A percentile compares a stretch with the other conserved stretches of the same genome.
phyloP scores from a whole-genome alignment of 2,113 vertebrate species.

The Mus musculus region DNA sequence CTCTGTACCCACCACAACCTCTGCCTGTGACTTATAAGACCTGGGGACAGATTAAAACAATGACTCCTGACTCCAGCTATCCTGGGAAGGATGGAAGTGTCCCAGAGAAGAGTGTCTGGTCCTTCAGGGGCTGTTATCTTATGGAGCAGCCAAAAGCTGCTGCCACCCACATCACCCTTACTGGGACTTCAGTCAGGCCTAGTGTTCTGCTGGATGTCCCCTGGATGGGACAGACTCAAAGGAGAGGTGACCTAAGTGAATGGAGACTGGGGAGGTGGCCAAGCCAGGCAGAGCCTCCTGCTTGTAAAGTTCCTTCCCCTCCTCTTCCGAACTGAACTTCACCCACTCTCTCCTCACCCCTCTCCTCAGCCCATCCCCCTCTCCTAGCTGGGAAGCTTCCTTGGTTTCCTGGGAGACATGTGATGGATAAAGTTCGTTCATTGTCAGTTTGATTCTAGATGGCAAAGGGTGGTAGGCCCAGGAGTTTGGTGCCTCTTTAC shows the following conservation, averaged over 20 bases:
- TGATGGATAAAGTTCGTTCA: too few relatives aligned
- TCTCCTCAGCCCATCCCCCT: not conserved
- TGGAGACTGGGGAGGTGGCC: not conserved
- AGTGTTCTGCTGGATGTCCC: not conserved
- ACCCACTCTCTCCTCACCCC: too few relatives aligned
- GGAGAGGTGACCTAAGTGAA: rapidly evolving
- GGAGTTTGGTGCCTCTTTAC: not conserved
- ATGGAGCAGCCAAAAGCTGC: not conserved
- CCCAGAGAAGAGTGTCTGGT: not conserved
- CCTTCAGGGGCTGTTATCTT: not conserved
- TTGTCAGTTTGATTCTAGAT: not conserved
- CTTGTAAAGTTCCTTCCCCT: not conserved
- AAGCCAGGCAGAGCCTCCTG: not conserved
- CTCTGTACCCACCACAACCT: not conserved
- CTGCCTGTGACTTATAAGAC: not conserved
- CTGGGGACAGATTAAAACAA: not conserved
- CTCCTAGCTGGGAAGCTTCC: not conserved
- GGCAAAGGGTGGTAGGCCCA: too few relatives aligned
- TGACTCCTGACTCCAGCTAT: rapidly evolving
- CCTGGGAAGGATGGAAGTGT: not conserved
- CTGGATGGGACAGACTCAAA: not conserved
- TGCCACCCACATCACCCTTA: not conserved
- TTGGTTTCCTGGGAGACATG: not conserved
- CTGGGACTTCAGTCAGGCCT: not conserved
- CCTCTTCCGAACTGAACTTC: not conserved